phyloP scores from a whole-genome alignment of 2,797 vertebrate species.

The Kryptopterus vitreolus region DNA sequence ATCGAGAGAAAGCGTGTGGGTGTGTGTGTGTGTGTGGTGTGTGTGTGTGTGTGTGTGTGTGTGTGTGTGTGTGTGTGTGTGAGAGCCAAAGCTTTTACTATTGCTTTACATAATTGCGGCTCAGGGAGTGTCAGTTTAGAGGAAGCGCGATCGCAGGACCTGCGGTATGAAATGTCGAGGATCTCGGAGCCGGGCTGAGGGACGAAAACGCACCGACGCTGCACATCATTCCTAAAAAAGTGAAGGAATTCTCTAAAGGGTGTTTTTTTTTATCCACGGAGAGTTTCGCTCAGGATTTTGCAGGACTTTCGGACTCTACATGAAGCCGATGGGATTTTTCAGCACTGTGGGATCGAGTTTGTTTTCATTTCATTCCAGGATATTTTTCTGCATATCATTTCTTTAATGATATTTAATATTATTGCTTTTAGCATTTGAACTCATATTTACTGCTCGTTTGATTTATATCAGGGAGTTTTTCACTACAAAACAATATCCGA shows the following conservation, averaged over 20 bases:
- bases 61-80: no score
- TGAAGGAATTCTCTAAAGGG: not conserved
- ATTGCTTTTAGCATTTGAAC: no score
- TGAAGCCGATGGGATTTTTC: not conserved
- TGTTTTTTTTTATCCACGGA: no score
- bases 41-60: no score
- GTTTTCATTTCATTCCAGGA: not conserved
- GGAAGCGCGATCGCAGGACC: constrained; percentile 14
- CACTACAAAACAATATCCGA: constrained; percentile 8
- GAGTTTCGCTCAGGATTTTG: constrained; percentile 5
- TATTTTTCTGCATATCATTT: not conserved
- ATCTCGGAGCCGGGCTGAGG: not conserved
- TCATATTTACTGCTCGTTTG: not conserved
- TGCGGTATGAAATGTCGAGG: not conserved
- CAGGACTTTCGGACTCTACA: not conserved
- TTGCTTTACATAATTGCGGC: constrained; percentile 40
- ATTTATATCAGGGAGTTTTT: not conserved
- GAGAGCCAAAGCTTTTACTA: constrained; percentile 15
- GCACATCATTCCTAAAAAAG: not conserved
- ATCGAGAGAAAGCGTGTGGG: not conserved
- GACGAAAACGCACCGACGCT: no score
- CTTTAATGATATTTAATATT: no score
- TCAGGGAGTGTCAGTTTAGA: constrained; percentile 33
- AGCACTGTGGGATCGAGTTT: not conserved
- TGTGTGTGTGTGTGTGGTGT: no score